phyloP scores from a whole-genome alignment of 1,140 invertebrate genomes.

The Cataglyphis hispanica region DNA sequence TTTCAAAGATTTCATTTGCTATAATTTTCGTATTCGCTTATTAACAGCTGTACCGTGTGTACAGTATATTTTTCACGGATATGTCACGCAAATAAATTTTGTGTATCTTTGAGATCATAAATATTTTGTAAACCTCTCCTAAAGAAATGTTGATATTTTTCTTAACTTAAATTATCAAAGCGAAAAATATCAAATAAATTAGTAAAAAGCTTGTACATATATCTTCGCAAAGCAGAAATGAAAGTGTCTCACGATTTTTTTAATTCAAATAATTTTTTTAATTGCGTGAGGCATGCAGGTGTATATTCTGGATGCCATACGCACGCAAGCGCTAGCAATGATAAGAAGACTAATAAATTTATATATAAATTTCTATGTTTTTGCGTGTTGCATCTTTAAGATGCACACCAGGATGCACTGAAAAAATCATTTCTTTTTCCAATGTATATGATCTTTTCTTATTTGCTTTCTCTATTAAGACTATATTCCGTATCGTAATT shows the following conservation, averaged over 20 bases:
- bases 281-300: neutral
- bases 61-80: neutral
- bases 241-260: neutral
- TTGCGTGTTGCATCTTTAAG: neutral
- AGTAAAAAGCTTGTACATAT: neutral
- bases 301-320: neutral
- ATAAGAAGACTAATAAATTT: conserved; percentile 26
- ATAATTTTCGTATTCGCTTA: neutral
- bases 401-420: neutral
- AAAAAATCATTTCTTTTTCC: neutral
- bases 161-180: neutral
- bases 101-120: neutral
- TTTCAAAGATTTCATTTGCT: neutral
- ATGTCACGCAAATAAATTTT: neutral
- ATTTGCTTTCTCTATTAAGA: neutral
- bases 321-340: neutral
- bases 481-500: neutral
- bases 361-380: neutral
- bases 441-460: neutral
- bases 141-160: neutral
- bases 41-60: neutral
- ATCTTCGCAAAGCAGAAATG: neutral
- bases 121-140: neutral
- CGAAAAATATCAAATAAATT: neutral
- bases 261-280: conserved; percentile 40